phyloP scores from a whole-genome alignment of 2,888 invertebrate genomes.

The Diogma glabrata region DNA sequence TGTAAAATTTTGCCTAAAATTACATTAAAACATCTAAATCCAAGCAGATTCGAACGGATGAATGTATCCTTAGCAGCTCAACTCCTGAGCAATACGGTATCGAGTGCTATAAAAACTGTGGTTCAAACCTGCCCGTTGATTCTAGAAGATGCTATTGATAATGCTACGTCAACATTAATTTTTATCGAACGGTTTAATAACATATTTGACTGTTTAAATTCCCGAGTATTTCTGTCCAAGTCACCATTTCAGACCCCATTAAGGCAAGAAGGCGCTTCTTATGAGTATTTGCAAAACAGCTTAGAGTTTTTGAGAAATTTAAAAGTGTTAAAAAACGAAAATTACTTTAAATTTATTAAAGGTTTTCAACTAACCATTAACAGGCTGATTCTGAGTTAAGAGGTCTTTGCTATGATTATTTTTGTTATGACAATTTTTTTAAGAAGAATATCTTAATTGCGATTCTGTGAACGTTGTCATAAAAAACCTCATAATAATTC shows the following conservation, averaged over 20 bases:
- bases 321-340: background rate
- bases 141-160: no score
- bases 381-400: no score
- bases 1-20: background rate
- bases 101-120: background rate
- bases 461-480: no score
- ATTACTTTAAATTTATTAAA: slow-evolving; percentile 4
- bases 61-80: background rate
- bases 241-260: background rate
- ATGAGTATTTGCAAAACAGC: background rate
- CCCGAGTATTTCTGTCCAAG: background rate
- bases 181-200: background rate
- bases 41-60: background rate
- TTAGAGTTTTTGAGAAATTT: background rate
- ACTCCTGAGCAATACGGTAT: background rate
- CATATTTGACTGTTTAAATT: background rate
- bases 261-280: background rate
- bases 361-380: background rate
- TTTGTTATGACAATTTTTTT: no score
- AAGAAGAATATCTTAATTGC: no score
- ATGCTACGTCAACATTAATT: background rate
- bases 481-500: no score
- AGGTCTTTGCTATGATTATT: no score
- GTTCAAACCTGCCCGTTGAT: no score
- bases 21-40: background rate